Percentiles rank a stretch among this genome's conserved stretches.
Conservation (phyloP, 2,888 invertebrate genomes). For the Unio pictorum region DNA sequence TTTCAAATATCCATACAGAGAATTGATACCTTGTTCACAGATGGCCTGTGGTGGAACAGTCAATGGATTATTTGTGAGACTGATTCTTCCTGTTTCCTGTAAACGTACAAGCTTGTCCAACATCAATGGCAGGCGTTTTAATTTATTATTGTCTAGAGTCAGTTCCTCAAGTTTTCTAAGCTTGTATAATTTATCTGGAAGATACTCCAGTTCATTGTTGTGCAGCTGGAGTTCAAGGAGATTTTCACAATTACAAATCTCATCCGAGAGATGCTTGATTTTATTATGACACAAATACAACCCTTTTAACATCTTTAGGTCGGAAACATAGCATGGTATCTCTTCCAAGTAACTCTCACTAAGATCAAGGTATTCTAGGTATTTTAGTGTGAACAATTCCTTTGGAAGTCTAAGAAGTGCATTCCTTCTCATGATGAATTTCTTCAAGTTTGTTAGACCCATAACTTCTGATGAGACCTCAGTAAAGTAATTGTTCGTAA, state of each 20-base stretch:
- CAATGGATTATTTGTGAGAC: slow-evolving; percentile 50
- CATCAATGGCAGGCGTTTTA: slow-evolving; percentile 52
- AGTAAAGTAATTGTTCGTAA: slow-evolving; percentile 62
- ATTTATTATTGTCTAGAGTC: slow-evolving; percentile 47
- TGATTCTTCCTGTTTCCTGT: slow-evolving; percentile 41
- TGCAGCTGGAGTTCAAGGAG: slow-evolving; percentile 39
- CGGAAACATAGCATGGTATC: slow-evolving; percentile 43
- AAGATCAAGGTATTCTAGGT: slow-evolving; percentile 54
- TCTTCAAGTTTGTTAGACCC: slow-evolving; percentile 49
- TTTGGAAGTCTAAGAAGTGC: slow-evolving; percentile 57
- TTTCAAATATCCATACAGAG: slow-evolving; percentile 52
- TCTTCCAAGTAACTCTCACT: slow-evolving; percentile 60
- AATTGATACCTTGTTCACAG: slow-evolving; percentile 52
- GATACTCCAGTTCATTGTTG: slow-evolving; percentile 36
- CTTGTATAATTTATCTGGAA: slow-evolving; percentile 53
- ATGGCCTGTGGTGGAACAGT: slow-evolving; percentile 56
- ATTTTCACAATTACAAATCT: slow-evolving; percentile 44
- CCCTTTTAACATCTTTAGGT: slow-evolving; percentile 44
- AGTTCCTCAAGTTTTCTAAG: slow-evolving; percentile 50
- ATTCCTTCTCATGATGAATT: slow-evolving; percentile 58
- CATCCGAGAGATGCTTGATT: slow-evolving; percentile 41
- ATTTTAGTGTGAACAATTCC: slow-evolving; percentile 52
- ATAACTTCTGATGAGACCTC: slow-evolving; percentile 55
- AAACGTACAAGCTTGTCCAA: slow-evolving; percentile 54
- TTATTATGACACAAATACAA: slow-evolving; percentile 53